Evolutionary conservation across 2,888 invertebrate genomes (phyloP).

Genomic region (Oscheius myriophilus): DNA sequence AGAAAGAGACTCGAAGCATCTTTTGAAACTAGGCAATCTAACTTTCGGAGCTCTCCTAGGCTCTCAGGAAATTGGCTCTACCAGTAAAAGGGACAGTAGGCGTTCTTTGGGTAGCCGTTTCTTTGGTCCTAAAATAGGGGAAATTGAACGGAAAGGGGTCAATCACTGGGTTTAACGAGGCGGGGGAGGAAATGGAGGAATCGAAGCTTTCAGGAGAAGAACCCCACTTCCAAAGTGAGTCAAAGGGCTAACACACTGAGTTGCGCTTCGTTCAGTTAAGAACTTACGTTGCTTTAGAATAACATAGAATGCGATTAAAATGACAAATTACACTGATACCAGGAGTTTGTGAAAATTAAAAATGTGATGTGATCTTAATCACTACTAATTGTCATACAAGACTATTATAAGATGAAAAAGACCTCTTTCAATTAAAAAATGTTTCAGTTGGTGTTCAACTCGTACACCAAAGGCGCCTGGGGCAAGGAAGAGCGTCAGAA

Average conservation of each 20-base stretch:
- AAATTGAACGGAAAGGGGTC: constrained; percentile 26
- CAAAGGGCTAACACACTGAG: neutral
- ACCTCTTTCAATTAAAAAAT: neutral
- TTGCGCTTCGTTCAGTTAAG: too few species aligned
- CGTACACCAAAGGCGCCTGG: constrained; percentile 61
- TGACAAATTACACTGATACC: too few species aligned
- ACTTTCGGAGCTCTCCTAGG: too few species aligned
- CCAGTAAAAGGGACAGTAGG: too few species aligned
- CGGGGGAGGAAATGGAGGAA: neutral
- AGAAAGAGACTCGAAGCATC: too few species aligned
- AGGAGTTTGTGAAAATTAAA: too few species aligned
- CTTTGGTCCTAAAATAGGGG: constrained; percentile 19
- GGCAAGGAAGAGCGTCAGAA: constrained; percentile 65
- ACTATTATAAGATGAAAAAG: too few species aligned
- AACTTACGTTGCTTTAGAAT: neutral
- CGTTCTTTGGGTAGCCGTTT: constrained; percentile 2
- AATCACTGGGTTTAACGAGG: neutral
- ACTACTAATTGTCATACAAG: too few species aligned
- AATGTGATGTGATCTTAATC: too few species aligned
- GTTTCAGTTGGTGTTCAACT: constrained; percentile 60
- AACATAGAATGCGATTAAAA: constrained; percentile 3
- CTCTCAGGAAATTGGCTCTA: too few species aligned
- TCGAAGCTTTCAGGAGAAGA: constrained; percentile 17
- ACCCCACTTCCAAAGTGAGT: constrained; percentile 29
- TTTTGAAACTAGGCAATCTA: too few species aligned